Evolutionary conservation across 2,888 invertebrate species (phyloP), one percentile per base, ranked within the genome.

Genomic region (Volucella bombylans): DNA sequence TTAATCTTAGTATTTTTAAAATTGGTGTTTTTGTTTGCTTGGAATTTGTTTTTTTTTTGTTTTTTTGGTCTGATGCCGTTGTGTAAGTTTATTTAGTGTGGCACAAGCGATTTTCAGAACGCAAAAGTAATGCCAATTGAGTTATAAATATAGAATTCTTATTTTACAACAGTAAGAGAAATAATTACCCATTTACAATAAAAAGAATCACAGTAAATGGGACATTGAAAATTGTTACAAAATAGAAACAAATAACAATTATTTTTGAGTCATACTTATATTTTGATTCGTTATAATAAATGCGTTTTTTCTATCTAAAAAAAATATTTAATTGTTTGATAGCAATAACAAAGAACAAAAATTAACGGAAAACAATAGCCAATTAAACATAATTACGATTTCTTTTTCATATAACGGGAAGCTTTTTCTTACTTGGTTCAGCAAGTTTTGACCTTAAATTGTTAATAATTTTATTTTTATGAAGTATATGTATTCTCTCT

Each of bases 21-120:
- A 82, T 86, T 86, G 86, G 81, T 86, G 86, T 86, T 86, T 80
- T 86, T 86, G 77, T 82, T 86, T 86, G 76, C 76, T 81, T 85
- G 80, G 81, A 81, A 81, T 82, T 86, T 78, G 77, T 78, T 81
- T 64, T 78, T 65, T 64, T 14, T 47, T 76, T 59, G 41, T 52
- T 38, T 50, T 67, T 82, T 86, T 82, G 81, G 86, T 82, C 86
- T 82, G 86, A 82, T 86, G 82, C 86, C 86, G 69, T 81, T 78
- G 77, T 86, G 81, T 78, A 73, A 72, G 80, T 76, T 77, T 45
- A 52, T 85, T 77, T 59, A 72, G 64, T 85, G 68, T 85, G 81
- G 85, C 85, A 85, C 72, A 85, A 81, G 85, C 85, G 76, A 76
- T 77, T 79, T 76, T 76, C 72, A 61, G 71, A 80, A 81, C 71